Evolutionary conservation across 64 coral and sea anemone species (phyloP).

Genomic region (Dendronephthya gigantea): DNA sequence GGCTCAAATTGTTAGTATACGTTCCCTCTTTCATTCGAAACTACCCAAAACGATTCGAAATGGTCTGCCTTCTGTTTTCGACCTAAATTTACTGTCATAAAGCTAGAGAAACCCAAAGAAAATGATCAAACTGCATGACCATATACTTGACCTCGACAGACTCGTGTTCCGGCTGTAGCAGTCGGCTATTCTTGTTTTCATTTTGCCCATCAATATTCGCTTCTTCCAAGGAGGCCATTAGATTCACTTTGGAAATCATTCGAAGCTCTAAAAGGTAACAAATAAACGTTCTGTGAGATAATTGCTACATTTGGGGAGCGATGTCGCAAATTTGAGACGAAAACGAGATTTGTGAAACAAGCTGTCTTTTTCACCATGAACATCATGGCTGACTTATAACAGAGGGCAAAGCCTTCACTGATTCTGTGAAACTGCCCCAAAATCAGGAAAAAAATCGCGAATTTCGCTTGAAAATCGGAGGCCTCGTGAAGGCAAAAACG

Average conservation of each 20-base stretch:
- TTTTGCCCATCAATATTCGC: constrained; percentile 23
- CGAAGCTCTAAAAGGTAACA: not conserved
- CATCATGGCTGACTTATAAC: constrained; percentile 16
- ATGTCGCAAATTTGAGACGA: not conserved
- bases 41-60: not conserved
- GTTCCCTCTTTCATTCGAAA: not conserved
- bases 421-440: not conserved
- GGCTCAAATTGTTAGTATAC: not conserved
- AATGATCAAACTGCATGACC: not conserved
- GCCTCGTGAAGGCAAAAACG: not conserved
- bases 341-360: not conserved
- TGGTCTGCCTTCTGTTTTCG: not conserved
- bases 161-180: constrained; percentile 17
- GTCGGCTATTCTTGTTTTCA: constrained; percentile 18
- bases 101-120: not conserved
- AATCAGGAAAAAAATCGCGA: constrained; percentile 5
- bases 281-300: not conserved
- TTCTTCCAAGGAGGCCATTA: constrained; percentile 11
- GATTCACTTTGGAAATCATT: not conserved
- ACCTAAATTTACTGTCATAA: not conserved
- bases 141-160: constrained; percentile 23
- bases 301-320: not conserved
- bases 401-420: not conserved
- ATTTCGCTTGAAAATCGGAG: constrained; percentile 6
- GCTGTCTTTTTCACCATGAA: constrained; percentile 20